phyloP scores from a whole-genome alignment of 2,113 vertebrate species.

The Axis porcinus region DNA sequence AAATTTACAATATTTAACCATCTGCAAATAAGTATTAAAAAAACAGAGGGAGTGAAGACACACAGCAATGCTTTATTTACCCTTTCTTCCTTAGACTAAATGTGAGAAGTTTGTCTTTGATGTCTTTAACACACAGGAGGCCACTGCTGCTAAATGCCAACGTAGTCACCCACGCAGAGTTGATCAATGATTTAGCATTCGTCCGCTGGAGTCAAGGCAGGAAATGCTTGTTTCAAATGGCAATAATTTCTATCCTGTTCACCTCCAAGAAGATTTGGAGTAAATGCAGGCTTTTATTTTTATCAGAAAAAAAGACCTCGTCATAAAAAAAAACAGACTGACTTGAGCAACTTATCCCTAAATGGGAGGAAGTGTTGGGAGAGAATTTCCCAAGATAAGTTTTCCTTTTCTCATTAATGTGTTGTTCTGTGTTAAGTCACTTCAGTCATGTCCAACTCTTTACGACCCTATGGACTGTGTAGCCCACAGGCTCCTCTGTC shows the following conservation, averaged over 20 bases:
- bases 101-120: neutral
- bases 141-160: neutral
- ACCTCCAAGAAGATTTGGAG: neutral
- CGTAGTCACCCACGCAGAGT: neutral
- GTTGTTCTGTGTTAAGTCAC: neutral
- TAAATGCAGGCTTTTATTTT: neutral
- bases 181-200: neutral
- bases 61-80: neutral
- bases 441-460: neutral
- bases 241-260: neutral
- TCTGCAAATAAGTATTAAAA: neutral
- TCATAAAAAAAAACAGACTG: neutral
- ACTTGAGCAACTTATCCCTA: neutral
- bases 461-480: neutral
- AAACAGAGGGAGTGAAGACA: neutral
- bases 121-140: neutral
- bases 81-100: neutral
- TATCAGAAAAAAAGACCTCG: neutral
- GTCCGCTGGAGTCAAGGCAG: neutral
- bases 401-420: neutral
- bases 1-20: constrained; percentile 29
- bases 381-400: neutral
- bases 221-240: neutral
- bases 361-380: neutral
- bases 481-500: neutral